Conservation (phyloP, 2,113 vertebrate genomes). For the Chaetura pelagica region DNA sequence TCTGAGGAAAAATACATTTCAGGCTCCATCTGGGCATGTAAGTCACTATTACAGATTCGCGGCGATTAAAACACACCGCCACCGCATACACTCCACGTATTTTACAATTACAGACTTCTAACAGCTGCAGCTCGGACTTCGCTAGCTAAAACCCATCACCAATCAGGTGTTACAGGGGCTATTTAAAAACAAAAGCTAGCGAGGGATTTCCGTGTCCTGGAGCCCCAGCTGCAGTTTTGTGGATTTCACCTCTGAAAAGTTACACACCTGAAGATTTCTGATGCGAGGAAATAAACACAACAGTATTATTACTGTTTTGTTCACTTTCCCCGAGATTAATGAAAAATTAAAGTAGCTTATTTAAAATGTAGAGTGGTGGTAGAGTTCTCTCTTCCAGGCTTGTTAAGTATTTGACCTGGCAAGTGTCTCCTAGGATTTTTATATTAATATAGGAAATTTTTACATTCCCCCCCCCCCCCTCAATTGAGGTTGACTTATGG, state of each 20-base stretch:
- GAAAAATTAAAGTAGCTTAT: slow-evolving; percentile 6
- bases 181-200: not conserved
- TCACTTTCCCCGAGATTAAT: not conserved
- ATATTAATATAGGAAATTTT: slow-evolving; percentile 1
- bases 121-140: not conserved
- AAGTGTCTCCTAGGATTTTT: slow-evolving; percentile 43
- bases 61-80: not conserved
- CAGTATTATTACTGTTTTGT: not conserved
- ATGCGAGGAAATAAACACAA: not conserved
- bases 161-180: not conserved
- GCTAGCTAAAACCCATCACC: not conserved
- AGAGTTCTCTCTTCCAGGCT: not conserved
- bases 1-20: slow-evolving; percentile 24
- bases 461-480: not conserved
- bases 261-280: not conserved
- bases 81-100: not conserved
- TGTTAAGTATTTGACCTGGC: slow-evolving; percentile 51
- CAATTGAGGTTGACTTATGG: not conserved
- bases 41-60: not conserved
- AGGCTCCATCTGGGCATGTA: not conserved
- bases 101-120: not conserved
- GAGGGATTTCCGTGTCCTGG: not conserved
- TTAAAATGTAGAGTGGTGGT: not conserved
- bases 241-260: not conserved
- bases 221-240: not conserved